phyloP scores from a whole-genome alignment of 2,113 vertebrate genomes.

The Sitta europaea region DNA sequence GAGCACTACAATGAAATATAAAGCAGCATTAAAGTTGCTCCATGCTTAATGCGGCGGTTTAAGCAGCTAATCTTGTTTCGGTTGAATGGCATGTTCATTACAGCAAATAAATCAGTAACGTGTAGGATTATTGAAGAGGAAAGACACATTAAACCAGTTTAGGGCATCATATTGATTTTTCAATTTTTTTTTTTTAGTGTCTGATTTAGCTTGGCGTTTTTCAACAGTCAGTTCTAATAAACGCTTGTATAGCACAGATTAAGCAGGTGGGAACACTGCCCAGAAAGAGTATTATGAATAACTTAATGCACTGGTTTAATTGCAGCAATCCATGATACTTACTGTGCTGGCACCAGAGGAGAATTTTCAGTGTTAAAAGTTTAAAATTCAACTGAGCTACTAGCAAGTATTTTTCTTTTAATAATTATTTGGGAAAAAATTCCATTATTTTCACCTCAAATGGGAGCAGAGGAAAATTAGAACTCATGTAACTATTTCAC shows the following conservation, averaged over 20 bases:
- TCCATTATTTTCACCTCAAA: not conserved
- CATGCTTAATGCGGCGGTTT: not conserved
- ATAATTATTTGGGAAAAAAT: not conserved
- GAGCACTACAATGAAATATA: not conserved
- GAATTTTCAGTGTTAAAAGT: conserved; percentile 48
- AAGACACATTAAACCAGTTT: conserved; percentile 60
- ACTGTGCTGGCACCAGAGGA: conserved; percentile 46
- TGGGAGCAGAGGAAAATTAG: not conserved
- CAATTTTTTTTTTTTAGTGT: not conserved
- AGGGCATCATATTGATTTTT: conserved; percentile 42
- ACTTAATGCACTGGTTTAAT: conserved; percentile 64
- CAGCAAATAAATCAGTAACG: conserved; percentile 41
- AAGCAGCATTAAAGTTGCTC: conserved; percentile 29
- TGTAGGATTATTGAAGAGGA: conserved; percentile 51
- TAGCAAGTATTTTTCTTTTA: not conserved
- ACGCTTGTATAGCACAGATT: conserved; percentile 26
- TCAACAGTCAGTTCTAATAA: conserved; percentile 64
- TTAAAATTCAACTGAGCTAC: not conserved
- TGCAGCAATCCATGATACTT: conserved; percentile 69
- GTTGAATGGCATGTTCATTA: conserved; percentile 53
- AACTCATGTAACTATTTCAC: not conserved
- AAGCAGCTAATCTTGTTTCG: conserved; percentile 45
- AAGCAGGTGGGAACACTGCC: conserved; percentile 65
- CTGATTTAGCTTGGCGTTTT: conserved; percentile 35
- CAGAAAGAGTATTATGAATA: conserved; percentile 67